Percentiles rank a stretch among this genome's conserved stretches.
These are phyloP conservation scores for Julus scandinavius DNA, from an alignment of 2,888 invertebrate species.

Conservation along the genomic window DNA sequence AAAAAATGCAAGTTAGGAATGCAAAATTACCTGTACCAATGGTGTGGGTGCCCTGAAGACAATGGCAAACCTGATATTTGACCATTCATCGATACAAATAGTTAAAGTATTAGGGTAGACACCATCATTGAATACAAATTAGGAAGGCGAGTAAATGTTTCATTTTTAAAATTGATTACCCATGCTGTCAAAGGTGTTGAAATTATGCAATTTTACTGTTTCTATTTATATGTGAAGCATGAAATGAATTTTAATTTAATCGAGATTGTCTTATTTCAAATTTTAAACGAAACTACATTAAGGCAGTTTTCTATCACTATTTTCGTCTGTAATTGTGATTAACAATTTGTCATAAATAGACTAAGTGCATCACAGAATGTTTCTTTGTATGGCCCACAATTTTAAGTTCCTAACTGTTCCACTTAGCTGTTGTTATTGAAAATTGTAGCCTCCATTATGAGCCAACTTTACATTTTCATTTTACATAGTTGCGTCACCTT, in stretches of 20 bases:
- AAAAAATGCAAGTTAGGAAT: not conserved
- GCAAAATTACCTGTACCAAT: not conserved
- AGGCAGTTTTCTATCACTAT: no score
- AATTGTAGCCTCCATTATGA: not conserved
- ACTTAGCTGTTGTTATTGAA: not conserved
- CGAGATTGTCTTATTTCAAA: not conserved
- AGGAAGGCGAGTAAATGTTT: not conserved
- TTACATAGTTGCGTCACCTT: not conserved
- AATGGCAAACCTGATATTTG: constrained; percentile 25
- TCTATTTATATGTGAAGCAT: not conserved
- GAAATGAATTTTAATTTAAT: not conserved
- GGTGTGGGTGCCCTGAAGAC: not conserved
- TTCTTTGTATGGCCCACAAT: not conserved
- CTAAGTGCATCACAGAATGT: no score
- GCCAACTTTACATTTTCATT: not conserved
- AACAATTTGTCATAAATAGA: no score
- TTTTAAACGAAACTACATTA: not conserved
- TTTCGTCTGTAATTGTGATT: no score
- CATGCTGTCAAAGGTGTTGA: constrained; percentile 23
- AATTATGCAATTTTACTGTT: not conserved
- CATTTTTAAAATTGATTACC: not conserved
- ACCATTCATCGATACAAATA: not conserved
- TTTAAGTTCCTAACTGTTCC: not conserved
- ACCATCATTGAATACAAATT: not conserved
- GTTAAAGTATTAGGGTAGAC: not conserved